Conservation (phyloP, 1,140 invertebrate genomes). For the Helicoverpa zea region DNA sequence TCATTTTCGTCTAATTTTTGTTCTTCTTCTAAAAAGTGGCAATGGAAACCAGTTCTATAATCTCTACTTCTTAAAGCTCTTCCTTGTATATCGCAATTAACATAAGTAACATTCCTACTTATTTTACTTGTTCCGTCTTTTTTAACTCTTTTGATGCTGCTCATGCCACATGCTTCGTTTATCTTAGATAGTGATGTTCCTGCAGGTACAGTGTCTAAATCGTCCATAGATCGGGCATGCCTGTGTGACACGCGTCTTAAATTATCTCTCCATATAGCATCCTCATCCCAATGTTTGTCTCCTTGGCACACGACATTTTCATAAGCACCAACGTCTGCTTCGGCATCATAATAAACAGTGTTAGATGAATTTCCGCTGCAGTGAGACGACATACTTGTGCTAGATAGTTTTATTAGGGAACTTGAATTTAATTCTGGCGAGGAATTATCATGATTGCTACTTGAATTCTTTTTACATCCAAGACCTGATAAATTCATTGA, state of each 20-base stretch:
- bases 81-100: constrained; percentile 89
- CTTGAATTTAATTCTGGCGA: constrained; percentile 62
- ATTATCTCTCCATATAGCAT: constrained; percentile 93
- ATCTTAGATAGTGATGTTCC: constrained; percentile 68
- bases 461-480: constrained; percentile 84
- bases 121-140: constrained; percentile 82
- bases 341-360: constrained; percentile 83
- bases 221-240: constrained; percentile 93
- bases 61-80: constrained; percentile 66
- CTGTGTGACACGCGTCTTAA: constrained; percentile 92
- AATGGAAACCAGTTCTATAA: constrained; percentile 56
- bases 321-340: constrained; percentile 78
- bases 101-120: constrained; percentile 91
- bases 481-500: constrained; percentile 82
- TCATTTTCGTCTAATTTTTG: constrained; percentile 85
- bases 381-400: constrained; percentile 82
- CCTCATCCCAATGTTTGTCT: constrained; percentile 94
- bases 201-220: constrained; percentile 89
- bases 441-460: constrained; percentile 62
- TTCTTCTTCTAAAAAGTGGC: constrained; percentile 63
- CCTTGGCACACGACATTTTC: constrained; percentile 86
- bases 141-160: constrained; percentile 79
- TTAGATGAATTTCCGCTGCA: constrained; percentile 83
- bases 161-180: constrained; percentile 73
- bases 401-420: constrained; percentile 69